Evolutionary conservation across 2,797 vertebrate genomes (phyloP), one percentile per base, ranked within the genome.

Genomic region (Lateolabrax maculatus): DNA sequence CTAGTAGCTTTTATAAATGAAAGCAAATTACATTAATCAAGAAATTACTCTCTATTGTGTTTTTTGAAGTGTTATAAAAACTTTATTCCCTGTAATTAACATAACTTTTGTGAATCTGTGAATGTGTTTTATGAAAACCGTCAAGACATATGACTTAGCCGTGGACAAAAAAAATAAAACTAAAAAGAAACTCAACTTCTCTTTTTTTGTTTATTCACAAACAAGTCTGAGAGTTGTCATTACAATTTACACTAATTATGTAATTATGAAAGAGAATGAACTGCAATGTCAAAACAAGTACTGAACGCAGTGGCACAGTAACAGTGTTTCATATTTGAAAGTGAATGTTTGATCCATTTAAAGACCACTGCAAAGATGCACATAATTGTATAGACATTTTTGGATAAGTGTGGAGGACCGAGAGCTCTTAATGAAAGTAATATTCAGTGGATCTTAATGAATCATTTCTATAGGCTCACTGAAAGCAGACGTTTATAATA

Each of bases 91-190:
- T 94, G 94, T 95, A 86, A 93, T 84, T 94, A 88, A 93, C 84
- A 81, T 87, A 90, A 91, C 78, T 90, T 90, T 90, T 95, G 94
- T 94, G 92, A 93, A 92, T 84, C 77, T 94, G 92, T 95, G 88
- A 93, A 93, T 95, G 93, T 95, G 90, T 94, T 90, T 90, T 91
- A 89, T 90, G 87, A 91, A 81, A 92, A 88, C 60, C 75, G 49
- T 89, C 82, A 75, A 91, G 77, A 90, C 63, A 51, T 87, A 81
- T 91, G 90, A 91, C 84, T 19, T 90, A 94, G 91, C 83, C 77
- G 6, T 93, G 92, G 93, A 89, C 77, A 89, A 92, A 91, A 86
- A 89, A 90, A 94, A 91, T 89, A 93, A 95, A 95, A 93, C 37
- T 71, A 93, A 92, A 92, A 88, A 91, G 86, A 91, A 93, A 93